Evolutionary conservation across 2,888 invertebrate genomes (phyloP).

Genomic region (Blera fallax): DNA sequence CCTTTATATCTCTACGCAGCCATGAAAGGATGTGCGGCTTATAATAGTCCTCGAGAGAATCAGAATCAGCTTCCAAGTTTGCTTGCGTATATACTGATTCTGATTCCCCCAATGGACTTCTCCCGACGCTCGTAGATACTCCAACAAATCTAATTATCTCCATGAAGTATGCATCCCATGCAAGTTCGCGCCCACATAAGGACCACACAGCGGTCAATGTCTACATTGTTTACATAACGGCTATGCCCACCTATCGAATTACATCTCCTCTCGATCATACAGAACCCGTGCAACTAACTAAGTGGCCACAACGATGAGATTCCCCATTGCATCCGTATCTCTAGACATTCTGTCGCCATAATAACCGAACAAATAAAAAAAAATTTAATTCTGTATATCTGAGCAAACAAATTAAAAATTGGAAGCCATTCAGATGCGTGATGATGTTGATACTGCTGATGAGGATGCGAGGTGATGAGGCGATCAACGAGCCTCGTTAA

Average conservation of each 20-base stretch:
- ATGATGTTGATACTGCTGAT: conserved; percentile 58
- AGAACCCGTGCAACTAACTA: conserved; percentile 29
- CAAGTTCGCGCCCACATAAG: not conserved
- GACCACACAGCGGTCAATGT: conserved; percentile 43
- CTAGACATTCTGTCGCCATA: conserved; percentile 58
- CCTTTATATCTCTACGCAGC: no score
- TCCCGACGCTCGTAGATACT: no score
- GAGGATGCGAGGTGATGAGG: conserved; percentile 47
- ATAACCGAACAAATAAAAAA: not conserved
- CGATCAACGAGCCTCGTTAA: conserved; percentile 63
- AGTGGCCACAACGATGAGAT: not conserved
- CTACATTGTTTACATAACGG: conserved; percentile 37
- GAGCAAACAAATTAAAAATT: conserved; percentile 54
- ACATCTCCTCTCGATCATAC: conserved; percentile 3
- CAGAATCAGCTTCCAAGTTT: no score
- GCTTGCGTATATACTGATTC: no score
- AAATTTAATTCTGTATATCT: conserved; percentile 2
- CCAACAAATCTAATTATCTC: not conserved
- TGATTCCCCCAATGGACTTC: no score
- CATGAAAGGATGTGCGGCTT: no score
- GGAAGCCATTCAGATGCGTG: conserved; percentile 37
- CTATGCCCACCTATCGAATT: conserved; percentile 36
- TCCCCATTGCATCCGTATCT: conserved; percentile 15
- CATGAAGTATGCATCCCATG: not conserved
- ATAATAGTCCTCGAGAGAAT: no score